Evolutionary conservation across 2,888 invertebrate genomes (phyloP).

Genomic region (Sminthurides aquaticus): DNA sequence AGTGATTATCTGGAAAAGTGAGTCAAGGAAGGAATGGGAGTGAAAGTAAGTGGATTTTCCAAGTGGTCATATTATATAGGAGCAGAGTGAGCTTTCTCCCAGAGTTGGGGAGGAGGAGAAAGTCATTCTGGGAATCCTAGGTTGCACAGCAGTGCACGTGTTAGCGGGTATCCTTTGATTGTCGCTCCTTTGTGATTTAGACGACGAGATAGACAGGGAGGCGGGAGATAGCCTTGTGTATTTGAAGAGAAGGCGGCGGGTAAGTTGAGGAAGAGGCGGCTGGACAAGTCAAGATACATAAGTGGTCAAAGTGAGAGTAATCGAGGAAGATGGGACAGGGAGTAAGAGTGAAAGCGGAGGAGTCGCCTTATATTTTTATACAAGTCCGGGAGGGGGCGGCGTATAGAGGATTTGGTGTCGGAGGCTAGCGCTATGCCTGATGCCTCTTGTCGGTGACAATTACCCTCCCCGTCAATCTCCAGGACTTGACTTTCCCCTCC

Average conservation of each 20-base stretch:
- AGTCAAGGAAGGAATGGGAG: not conserved
- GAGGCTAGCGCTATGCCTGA: slow-evolving; percentile 3
- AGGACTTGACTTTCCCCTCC: slow-evolving; percentile 5
- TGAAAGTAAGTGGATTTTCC: not conserved
- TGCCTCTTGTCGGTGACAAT: slow-evolving; percentile 22
- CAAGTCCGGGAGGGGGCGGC: not conserved
- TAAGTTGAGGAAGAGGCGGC: not conserved
- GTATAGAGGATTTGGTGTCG: not conserved
- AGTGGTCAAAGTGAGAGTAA: not conserved
- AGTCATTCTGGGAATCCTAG: too few relatives aligned
- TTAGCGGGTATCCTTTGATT: too few relatives aligned
- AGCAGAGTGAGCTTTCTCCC: too few relatives aligned
- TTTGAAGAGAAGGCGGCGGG: too few relatives aligned
- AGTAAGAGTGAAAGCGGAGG: not conserved
- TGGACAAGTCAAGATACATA: not conserved
- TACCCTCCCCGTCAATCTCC: slow-evolving; percentile 15
- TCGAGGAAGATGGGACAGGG: not conserved
- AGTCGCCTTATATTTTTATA: not conserved
- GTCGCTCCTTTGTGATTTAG: too few relatives aligned
- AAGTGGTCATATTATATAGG: not conserved
- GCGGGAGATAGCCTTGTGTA: too few relatives aligned
- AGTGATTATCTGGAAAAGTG: not conserved
- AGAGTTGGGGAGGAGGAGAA: too few relatives aligned
- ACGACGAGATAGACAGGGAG: too few relatives aligned
- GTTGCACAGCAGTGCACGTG: too few relatives aligned